These are phyloP conservation scores for Drosophila meridionalis DNA, from an alignment of 2,888 invertebrate genomes.

Conservation along the genomic window DNA sequence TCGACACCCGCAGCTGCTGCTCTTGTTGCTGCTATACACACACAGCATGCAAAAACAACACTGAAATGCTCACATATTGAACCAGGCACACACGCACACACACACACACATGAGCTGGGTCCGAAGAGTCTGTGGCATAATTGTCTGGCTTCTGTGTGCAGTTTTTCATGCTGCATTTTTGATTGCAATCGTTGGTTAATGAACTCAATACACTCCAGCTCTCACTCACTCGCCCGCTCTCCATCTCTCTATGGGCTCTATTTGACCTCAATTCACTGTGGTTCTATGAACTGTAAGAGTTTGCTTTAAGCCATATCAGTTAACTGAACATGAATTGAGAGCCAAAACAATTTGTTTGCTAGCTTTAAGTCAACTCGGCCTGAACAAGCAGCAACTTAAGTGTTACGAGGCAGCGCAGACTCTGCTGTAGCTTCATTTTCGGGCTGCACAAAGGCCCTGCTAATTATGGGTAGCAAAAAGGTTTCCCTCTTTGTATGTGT, in stretches of 20 bases:
- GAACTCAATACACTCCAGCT: constrained; percentile 55
- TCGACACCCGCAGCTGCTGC: constrained; percentile 68
- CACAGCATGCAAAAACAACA: constrained; percentile 55
- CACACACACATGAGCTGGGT: constrained; percentile 31
- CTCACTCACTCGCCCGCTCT: not conserved
- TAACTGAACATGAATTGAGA: not conserved
- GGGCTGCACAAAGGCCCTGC: constrained; percentile 65
- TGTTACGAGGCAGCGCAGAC: constrained; percentile 38
- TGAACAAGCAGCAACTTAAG: not conserved
- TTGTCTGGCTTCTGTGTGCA: constrained; percentile 54
- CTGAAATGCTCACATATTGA: constrained; percentile 50
- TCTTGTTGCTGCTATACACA: constrained; percentile 10
- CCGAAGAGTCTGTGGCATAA: constrained; percentile 39
- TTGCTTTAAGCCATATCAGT: not conserved
- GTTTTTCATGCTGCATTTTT: constrained; percentile 46
- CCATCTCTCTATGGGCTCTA: not conserved
- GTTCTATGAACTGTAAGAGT: constrained; percentile 25
- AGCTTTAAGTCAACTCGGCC: not conserved
- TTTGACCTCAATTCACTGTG: constrained; percentile 36
- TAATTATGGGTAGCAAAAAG: constrained; percentile 73
- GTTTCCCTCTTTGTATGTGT: constrained; percentile 48
- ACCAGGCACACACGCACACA: constrained; percentile 14
- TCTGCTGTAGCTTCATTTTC: constrained; percentile 13
- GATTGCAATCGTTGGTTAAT: constrained; percentile 69
- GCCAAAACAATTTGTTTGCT: constrained; percentile 2